Percentiles rank a stretch among this genome's conserved stretches.
Conservation (phyloP, 1,140 invertebrate species). For the Drosophila willistoni region DNA sequence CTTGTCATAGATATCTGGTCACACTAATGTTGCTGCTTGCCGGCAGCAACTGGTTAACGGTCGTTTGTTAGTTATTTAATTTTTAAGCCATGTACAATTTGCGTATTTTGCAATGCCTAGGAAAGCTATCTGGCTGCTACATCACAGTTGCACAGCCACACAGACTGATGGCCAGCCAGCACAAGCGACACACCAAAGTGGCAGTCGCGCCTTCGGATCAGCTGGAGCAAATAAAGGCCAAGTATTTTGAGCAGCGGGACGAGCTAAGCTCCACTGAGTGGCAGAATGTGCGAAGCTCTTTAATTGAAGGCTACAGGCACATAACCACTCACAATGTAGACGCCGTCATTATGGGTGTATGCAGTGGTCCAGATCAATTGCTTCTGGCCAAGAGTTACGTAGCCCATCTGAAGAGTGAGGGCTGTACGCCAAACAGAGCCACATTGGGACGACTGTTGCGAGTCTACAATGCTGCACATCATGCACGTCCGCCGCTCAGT, state of each 20-base stretch:
- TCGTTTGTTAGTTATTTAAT: not conserved
- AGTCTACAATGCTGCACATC: slow-evolving; percentile 83
- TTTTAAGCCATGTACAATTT: slow-evolving; percentile 50
- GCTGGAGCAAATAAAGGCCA: slow-evolving; percentile 51
- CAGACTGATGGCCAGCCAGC: slow-evolving; percentile 47
- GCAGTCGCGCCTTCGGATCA: slow-evolving; percentile 47
- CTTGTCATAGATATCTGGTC: not conserved
- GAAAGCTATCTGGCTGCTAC: not conserved
- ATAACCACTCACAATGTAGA: slow-evolving; percentile 85
- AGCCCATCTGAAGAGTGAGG: slow-evolving; percentile 84
- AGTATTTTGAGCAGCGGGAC: slow-evolving; percentile 41
- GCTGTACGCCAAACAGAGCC: slow-evolving; percentile 84
- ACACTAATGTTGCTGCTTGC: slow-evolving; percentile 1
- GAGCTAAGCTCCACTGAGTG: slow-evolving; percentile 55
- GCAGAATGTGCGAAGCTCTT: slow-evolving; percentile 41
- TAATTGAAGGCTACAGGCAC: slow-evolving; percentile 54
- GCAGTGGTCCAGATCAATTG: slow-evolving; percentile 81
- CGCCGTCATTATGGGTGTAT: slow-evolving; percentile 84
- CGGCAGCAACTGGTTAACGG: slow-evolving; percentile 11
- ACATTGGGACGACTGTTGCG: slow-evolving; percentile 84
- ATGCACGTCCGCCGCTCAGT: slow-evolving; percentile 73
- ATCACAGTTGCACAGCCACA: not conserved
- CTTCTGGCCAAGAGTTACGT: slow-evolving; percentile 85
- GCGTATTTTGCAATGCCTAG: slow-evolving; percentile 40
- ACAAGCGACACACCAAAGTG: slow-evolving; percentile 49